Conservation (phyloP, 2,888 invertebrate species). For the Bunonema sp. region DNA sequence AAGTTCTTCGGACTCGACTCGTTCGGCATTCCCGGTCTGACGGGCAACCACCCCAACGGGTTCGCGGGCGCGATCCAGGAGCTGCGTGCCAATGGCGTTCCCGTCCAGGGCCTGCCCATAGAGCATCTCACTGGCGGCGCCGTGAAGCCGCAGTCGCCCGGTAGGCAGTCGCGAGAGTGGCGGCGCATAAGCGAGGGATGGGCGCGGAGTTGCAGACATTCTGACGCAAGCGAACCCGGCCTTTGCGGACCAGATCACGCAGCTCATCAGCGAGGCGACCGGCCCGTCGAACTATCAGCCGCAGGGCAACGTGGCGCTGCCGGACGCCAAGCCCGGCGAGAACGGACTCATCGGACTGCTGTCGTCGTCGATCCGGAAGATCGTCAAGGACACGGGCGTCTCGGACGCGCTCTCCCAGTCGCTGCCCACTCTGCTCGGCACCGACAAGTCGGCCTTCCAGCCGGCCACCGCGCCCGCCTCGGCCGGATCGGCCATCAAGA, state of each 20-base stretch:
- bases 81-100: slow-evolving; percentile 37
- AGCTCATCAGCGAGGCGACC: slow-evolving; percentile 22
- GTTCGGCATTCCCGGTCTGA: slow-evolving; percentile 43
- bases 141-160: too few species aligned
- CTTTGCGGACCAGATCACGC: slow-evolving; percentile 32
- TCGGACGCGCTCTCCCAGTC: slow-evolving; percentile 40
- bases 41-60: slow-evolving; percentile 39
- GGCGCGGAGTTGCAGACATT: slow-evolving; percentile 17
- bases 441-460: slow-evolving; percentile 1
- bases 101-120: slow-evolving; percentile 34
- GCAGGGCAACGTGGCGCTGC: slow-evolving; percentile 22
- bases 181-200: too few species aligned
- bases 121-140: slow-evolving; percentile 17
- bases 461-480: slow-evolving; percentile 1
- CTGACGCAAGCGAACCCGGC: slow-evolving; percentile 40
- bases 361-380: slow-evolving; percentile 38
- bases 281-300: slow-evolving; percentile 28
- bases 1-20: slow-evolving; percentile 43
- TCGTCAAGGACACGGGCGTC: slow-evolving; percentile 42
- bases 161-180: too few species aligned
- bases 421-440: slow-evolving; percentile 33
- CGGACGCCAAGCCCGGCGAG: slow-evolving; percentile 40
- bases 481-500: neutral
- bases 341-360: slow-evolving; percentile 41
- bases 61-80: slow-evolving; percentile 42